Evolutionary conservation across 1,140 invertebrate genomes (phyloP), one percentile per base, ranked within the genome.

Genomic region (Dendroctonus valens): DNA sequence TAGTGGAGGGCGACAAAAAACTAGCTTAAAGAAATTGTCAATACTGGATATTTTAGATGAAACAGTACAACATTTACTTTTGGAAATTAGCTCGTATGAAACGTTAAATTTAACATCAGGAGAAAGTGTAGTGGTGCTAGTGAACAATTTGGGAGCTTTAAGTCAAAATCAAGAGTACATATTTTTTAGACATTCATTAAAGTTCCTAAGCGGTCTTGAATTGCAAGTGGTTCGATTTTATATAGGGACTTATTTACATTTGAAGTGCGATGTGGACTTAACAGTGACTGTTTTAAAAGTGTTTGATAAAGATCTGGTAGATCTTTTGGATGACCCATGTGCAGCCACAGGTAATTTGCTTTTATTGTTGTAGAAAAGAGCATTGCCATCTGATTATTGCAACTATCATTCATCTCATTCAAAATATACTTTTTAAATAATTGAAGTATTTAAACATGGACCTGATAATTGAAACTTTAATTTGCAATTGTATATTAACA

Each of bases 121-220:
- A 15, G 59, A 67, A 39, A 60, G n/a, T 41, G 9, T 77, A 39
- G 77, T 86, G 14, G 70, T 87, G 53, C 75, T 89, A 58, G 70
- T 89, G 7, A 89, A 89, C 73, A 89, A 88, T 76, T 74, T 89
- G 37, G 83, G 84, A 46, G 83, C 82, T 14, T 78, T 81, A 5
- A 82, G 81, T n/a, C 79, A 83, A 60, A 70, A 89, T 44, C 88
- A 91, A 76, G 77, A 85, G 73, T 82, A 82, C 59, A 81, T 89
- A 48, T 78, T 89, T 46, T 78, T 82, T 26, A 81, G 79, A 55
- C 87, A 89, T 75, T 76, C 84, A 4, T 69, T 89, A 0, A 65
- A 78, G 44, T 77, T 79, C 66, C 71, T 84, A 40, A 69, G 67
- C 12, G 66, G 72, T 12, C 67, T 74, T 46, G 76, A 80, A 7